These are phyloP conservation scores for Cherax quadricarinatus DNA, from an alignment of 1,140 invertebrate genomes.

Conservation along the genomic window DNA sequence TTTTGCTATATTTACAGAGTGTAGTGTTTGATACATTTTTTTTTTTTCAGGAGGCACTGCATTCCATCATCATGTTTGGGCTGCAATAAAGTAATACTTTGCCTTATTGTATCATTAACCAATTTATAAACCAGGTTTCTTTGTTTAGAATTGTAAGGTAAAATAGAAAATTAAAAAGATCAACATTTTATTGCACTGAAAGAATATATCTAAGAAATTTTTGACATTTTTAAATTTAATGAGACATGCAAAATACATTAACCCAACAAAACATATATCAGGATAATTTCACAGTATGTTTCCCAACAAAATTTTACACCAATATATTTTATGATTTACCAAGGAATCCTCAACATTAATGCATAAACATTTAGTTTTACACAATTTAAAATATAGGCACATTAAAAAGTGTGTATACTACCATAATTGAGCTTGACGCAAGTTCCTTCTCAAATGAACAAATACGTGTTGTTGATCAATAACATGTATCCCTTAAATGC, in stretches of 20 bases:
- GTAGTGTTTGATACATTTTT: neutral
- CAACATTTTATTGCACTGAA: constrained; percentile 45
- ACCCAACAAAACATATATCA: too few species aligned
- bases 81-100: neutral
- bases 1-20: too few species aligned
- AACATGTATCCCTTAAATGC: neutral
- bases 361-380: too few species aligned
- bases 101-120: neutral
- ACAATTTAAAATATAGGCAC: too few species aligned
- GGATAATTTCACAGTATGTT: too few species aligned
- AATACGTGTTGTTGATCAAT: constrained; percentile 1
- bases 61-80: neutral
- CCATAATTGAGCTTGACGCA: too few species aligned
- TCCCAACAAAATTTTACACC: too few species aligned
- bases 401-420: too few species aligned
- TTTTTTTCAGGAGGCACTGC: neutral
- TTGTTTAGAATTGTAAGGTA: neutral
- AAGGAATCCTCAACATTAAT: too few species aligned
- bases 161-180: constrained; percentile 21
- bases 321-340: too few species aligned
- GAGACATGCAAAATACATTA: too few species aligned
- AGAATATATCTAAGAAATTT: neutral
- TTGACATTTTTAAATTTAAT: too few species aligned
- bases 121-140: neutral
- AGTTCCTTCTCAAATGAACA: neutral